Conservation (phyloP, 2,113 vertebrate species). For the Poecile atricapillus region DNA sequence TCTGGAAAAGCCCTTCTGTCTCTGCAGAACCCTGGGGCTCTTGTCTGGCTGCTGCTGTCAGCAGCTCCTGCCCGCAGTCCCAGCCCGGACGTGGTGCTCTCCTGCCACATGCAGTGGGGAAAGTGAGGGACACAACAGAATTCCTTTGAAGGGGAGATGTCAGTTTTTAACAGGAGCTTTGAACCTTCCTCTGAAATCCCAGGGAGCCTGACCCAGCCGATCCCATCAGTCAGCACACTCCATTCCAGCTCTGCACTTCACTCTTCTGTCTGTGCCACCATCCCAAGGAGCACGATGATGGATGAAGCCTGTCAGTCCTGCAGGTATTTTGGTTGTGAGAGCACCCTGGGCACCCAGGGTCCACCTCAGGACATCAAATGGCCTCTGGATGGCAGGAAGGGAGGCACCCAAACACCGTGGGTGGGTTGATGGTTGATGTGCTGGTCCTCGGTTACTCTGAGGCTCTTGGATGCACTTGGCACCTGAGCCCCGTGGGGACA, state of each 20-base stretch:
- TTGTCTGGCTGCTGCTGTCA: background rate
- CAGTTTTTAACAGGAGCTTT: background rate
- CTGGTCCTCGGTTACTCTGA: rapidly evolving
- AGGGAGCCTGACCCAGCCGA: background rate
- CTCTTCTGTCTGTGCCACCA: background rate
- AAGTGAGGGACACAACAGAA: background rate
- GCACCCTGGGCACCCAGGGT: background rate
- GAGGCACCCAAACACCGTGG: rapidly evolving
- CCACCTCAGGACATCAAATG: background rate
- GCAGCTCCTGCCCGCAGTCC: background rate
- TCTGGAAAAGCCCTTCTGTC: background rate
- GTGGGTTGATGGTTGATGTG: background rate
- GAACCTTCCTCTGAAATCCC: slow-evolving; percentile 35
- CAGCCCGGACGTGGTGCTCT: rapidly evolving
- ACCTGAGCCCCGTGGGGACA: rapidly evolving
- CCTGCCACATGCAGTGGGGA: background rate
- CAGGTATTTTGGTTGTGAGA: slow-evolving; percentile 1
- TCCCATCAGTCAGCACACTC: slow-evolving; percentile 39
- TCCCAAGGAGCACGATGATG: background rate
- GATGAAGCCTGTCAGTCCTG: slow-evolving; percentile 13
- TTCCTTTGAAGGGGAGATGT: slow-evolving; percentile 30
- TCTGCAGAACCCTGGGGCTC: background rate
- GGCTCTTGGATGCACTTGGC: background rate
- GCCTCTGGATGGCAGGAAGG: background rate
- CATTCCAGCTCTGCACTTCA: background rate